Conservation (phyloP, 2,113 vertebrate species). For the Indri indri region DNA sequence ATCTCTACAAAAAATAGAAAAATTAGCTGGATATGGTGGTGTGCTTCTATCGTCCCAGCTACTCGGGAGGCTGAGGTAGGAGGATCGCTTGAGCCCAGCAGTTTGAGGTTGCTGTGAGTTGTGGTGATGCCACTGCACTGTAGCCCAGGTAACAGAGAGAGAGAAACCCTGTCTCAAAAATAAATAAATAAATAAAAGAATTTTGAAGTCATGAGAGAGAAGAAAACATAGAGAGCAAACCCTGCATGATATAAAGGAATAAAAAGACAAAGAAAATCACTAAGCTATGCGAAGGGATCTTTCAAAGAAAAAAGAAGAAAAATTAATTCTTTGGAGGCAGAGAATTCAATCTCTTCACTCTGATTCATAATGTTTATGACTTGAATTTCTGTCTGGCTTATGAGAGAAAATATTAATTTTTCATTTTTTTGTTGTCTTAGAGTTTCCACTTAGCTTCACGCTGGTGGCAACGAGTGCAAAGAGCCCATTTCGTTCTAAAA, state of each 20-base stretch:
- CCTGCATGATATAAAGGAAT: neutral
- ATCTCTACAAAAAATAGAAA: no score
- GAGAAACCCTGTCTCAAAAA: no score
- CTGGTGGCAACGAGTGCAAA: neutral
- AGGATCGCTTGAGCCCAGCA: no score
- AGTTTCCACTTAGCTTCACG: neutral
- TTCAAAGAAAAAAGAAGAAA: neutral
- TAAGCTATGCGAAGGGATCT: neutral
- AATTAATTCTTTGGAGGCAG: neutral
- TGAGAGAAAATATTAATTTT: slow-evolving; percentile 1
- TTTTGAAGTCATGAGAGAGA: neutral
- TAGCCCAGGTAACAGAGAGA: no score
- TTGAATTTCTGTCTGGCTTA: neutral
- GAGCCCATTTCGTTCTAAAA: neutral
- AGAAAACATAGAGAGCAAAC: neutral
- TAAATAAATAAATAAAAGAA: neutral
- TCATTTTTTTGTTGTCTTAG: neutral
- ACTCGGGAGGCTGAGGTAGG: no score
- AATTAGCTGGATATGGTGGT: no score
- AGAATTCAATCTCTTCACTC: neutral
- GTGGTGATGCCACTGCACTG: no score
- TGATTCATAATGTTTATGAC: neutral
- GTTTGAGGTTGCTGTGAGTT: no score
- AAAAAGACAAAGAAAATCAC: neutral
- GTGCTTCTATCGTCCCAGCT: no score